phyloP scores from a whole-genome alignment of 2,113 vertebrate genomes.

The Calcarius ornatus region DNA sequence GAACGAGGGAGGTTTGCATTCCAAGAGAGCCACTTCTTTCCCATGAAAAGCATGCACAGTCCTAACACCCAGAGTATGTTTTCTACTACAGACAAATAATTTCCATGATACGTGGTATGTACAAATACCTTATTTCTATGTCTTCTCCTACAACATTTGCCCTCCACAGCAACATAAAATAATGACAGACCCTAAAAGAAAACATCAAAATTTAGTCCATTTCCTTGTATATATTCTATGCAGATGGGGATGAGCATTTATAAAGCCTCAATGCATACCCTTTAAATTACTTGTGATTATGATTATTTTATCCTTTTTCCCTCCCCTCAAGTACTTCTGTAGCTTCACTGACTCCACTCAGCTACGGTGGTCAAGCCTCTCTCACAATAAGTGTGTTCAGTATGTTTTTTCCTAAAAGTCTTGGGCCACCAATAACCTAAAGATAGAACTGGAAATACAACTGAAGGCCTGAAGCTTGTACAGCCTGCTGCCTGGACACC shows the following conservation, averaged over 20 bases:
- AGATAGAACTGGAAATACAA: background rate
- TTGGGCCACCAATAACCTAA: background rate
- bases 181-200: background rate
- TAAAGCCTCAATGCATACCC: background rate
- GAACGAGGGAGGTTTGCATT: conserved; percentile 28
- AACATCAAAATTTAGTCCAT: background rate
- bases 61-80: background rate
- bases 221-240: background rate
- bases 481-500: background rate
- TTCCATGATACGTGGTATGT: background rate
- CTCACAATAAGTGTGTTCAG: background rate
- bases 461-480: background rate
- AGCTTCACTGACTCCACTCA: background rate
- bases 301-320: background rate
- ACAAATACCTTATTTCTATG: background rate
- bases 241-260: background rate
- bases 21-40: conserved; percentile 16
- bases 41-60: conserved; percentile 4
- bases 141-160: background rate
- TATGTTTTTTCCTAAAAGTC: background rate
- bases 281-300: background rate
- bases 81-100: background rate
- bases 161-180: background rate
- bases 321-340: background rate
- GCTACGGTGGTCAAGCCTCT: background rate